Evolutionary conservation across 2,113 vertebrate genomes (phyloP).

Genomic region (Macaca mulatta): DNA sequence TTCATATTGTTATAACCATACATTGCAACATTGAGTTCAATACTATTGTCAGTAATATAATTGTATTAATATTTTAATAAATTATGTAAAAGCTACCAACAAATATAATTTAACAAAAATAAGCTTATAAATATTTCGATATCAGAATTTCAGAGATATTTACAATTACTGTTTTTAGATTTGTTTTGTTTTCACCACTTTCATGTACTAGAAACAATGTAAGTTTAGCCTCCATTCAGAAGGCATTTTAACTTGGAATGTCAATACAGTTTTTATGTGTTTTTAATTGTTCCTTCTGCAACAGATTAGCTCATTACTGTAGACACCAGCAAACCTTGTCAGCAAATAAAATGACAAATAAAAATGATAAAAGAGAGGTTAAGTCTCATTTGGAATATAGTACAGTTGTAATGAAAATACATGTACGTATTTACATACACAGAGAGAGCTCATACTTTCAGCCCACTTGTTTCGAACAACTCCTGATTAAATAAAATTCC

Average conservation of each 20-base stretch:
- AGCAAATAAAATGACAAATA: slow-evolving; percentile 39
- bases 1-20: background rate
- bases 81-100: background rate
- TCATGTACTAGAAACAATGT: background rate
- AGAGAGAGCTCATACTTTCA: background rate
- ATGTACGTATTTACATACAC: background rate
- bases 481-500: slow-evolving; percentile 17
- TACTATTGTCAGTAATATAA: background rate
- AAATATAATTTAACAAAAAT: background rate
- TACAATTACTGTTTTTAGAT: background rate
- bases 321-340: slow-evolving; percentile 19
- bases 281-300: slow-evolving; percentile 27
- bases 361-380: slow-evolving; percentile 48
- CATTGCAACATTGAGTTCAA: background rate
- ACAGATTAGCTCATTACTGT: background rate
- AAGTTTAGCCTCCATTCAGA: background rate
- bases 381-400: background rate
- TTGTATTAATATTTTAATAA: background rate
- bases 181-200: background rate
- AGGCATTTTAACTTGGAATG: slow-evolving; percentile 22
- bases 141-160: background rate
- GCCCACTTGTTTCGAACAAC: background rate
- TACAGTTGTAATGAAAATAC: background rate
- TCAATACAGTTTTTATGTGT: background rate
- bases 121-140: background rate